Conservation (phyloP, 2,888 invertebrate genomes). For the Dryococelus australis region DNA sequence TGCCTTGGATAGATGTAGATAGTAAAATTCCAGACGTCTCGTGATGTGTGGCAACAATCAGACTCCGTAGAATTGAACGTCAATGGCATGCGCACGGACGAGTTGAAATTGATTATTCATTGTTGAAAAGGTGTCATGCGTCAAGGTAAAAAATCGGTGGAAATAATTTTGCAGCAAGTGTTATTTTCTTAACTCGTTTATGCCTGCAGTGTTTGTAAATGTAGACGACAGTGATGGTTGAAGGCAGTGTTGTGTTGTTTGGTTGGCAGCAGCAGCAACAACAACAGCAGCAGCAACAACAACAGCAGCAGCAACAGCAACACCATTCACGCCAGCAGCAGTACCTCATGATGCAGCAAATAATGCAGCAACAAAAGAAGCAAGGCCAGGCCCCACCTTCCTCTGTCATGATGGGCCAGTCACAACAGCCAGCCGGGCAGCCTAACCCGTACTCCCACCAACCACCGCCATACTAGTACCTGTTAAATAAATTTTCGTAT, state of each 20-base stretch:
- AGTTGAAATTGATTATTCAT: no score
- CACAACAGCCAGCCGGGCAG: background rate
- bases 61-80: no score
- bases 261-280: slow-evolving; percentile 69
- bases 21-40: no score
- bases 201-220: no score
- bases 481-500: background rate
- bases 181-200: no score
- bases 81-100: no score
- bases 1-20: no score
- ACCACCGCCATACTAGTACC: slow-evolving; percentile 48
- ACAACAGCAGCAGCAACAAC: slow-evolving; percentile 28
- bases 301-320: slow-evolving; percentile 31
- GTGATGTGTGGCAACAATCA: no score
- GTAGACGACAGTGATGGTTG: no score
- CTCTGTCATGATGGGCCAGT: slow-evolving; percentile 23
- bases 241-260: slow-evolving; percentile 61
- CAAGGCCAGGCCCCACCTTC: background rate
- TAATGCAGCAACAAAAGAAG: background rate
- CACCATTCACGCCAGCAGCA: slow-evolving; percentile 32
- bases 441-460: slow-evolving; percentile 43
- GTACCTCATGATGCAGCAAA: slow-evolving; percentile 21
- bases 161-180: no score
- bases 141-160: no score
- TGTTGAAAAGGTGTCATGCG: no score